phyloP scores from a whole-genome alignment of 64 coral and sea anemone species.

The Pachyseris speciosa region DNA sequence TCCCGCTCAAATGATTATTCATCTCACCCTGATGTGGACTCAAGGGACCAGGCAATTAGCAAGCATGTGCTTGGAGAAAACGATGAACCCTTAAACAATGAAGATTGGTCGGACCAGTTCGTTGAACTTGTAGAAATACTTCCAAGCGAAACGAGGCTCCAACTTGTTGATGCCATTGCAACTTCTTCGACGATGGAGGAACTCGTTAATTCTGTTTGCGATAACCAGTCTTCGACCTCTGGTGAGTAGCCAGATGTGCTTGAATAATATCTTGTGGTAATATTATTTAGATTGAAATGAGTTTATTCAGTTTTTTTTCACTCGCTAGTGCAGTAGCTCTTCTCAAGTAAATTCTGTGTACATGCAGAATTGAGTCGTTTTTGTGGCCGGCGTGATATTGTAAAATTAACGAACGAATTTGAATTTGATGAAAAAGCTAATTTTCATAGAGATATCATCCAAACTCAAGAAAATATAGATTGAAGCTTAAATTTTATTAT shows the following conservation, averaged over 20 bases:
- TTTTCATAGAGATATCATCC: too few species aligned
- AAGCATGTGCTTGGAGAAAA: not conserved
- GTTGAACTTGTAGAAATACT: not conserved
- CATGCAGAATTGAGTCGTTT: too few species aligned
- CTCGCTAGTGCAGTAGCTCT: too few species aligned
- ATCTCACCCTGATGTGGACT: not conserved
- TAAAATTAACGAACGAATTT: too few species aligned
- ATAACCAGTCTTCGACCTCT: not conserved
- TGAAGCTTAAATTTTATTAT: too few species aligned
- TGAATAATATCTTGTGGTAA: too few species aligned
- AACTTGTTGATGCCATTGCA: constrained; percentile 5
- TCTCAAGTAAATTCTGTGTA: too few species aligned
- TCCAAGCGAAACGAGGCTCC: not conserved
- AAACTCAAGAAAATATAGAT: too few species aligned
- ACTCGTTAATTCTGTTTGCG: not conserved
- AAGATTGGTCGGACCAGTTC: not conserved
- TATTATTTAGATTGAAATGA: too few species aligned
- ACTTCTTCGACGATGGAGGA: not conserved
- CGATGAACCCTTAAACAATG: not conserved
- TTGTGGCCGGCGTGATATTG: too few species aligned
- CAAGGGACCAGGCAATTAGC: not conserved
- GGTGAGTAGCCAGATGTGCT: not conserved
- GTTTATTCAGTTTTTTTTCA: too few species aligned
- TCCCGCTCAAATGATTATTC: not conserved
- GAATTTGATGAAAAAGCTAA: too few species aligned